phyloP scores from a whole-genome alignment of 1,140 invertebrate species.

The Mactra quadrangularis region DNA sequence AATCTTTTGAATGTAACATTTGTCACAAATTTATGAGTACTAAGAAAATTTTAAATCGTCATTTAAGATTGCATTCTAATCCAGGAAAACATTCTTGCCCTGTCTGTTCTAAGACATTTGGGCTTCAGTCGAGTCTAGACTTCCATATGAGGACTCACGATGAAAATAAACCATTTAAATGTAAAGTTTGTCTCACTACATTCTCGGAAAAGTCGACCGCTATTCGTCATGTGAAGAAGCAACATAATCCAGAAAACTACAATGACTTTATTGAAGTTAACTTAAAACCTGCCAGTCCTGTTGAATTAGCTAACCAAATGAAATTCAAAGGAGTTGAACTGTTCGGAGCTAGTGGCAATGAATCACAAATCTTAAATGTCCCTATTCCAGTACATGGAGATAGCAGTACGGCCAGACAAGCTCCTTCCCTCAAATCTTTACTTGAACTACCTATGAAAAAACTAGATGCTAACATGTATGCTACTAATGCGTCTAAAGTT shows the following conservation, averaged over 20 bases:
- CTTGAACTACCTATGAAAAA: conserved; percentile 41
- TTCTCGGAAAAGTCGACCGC: conserved; percentile 51
- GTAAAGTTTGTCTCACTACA: conserved; percentile 31
- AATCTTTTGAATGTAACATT: conserved; percentile 43
- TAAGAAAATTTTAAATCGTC: conserved; percentile 37
- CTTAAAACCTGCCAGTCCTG: conserved; percentile 24
- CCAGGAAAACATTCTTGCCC: conserved; percentile 22
- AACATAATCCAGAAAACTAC: conserved; percentile 24
- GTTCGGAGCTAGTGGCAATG: background rate
- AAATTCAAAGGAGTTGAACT: background rate
- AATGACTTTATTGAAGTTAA: conserved; percentile 45
- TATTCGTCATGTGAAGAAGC: conserved; percentile 52
- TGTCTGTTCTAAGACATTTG: conserved; percentile 43
- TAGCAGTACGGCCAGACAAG: background rate
- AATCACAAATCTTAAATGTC: conserved; percentile 1
- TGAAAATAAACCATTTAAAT: conserved; percentile 39
- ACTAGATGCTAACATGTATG: conserved; percentile 1
- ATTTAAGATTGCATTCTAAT: conserved; percentile 42
- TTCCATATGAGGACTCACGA: conserved; percentile 56
- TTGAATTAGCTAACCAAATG: conserved; percentile 36
- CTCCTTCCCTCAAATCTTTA: conserved; percentile 35
- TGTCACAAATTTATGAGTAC: conserved; percentile 52
- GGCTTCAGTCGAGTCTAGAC: conserved; percentile 36
- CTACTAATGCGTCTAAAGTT: no score
- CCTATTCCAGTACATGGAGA: background rate